A percentile compares a stretch with the other conserved stretches of the same genome.
phyloP scores from a whole-genome alignment of 2,797 vertebrate genomes.

The Ispidina lecontei region DNA sequence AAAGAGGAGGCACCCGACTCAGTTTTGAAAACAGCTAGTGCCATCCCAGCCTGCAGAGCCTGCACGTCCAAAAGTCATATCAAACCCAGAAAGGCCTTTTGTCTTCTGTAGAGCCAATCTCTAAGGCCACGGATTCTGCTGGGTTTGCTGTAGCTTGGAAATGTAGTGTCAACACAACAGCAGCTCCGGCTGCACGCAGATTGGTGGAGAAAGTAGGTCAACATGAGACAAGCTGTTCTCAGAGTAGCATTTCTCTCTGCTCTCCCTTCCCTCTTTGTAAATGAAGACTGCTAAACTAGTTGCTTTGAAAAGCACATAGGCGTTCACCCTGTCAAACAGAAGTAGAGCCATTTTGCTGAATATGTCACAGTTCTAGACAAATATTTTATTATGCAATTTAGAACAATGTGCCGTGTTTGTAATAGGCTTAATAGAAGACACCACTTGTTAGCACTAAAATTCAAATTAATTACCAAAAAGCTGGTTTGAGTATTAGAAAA shows the following conservation, averaged over 20 bases:
- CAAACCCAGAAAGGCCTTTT: slow-evolving; percentile 36
- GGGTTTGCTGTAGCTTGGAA: slow-evolving; percentile 56
- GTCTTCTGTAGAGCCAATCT: slow-evolving; percentile 27
- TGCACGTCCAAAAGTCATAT: background rate
- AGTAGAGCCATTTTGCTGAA: background rate
- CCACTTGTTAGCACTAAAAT: background rate
- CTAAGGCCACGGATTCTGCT: slow-evolving; percentile 45
- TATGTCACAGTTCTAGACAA: background rate
- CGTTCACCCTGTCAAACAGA: background rate
- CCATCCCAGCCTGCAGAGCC: background rate
- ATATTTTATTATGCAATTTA: background rate
- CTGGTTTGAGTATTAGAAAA: background rate
- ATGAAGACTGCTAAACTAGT: slow-evolving; percentile 43
- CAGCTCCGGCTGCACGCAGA: slow-evolving; percentile 58
- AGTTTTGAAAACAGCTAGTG: background rate
- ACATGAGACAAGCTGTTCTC: slow-evolving; percentile 67
- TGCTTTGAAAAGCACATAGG: slow-evolving; percentile 11
- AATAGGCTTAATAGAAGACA: background rate
- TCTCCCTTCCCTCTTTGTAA: slow-evolving; percentile 54
- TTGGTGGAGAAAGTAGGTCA: slow-evolving; percentile 76
- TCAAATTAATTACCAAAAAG: slow-evolving; percentile 30
- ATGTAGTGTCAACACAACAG: slow-evolving; percentile 60
- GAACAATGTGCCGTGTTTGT: background rate
- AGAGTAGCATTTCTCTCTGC: slow-evolving; percentile 41
- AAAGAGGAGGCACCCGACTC: background rate